Evolutionary conservation across 23 tunicate genomes (phyloP).

Genomic region (Corella eumyota): DNA sequence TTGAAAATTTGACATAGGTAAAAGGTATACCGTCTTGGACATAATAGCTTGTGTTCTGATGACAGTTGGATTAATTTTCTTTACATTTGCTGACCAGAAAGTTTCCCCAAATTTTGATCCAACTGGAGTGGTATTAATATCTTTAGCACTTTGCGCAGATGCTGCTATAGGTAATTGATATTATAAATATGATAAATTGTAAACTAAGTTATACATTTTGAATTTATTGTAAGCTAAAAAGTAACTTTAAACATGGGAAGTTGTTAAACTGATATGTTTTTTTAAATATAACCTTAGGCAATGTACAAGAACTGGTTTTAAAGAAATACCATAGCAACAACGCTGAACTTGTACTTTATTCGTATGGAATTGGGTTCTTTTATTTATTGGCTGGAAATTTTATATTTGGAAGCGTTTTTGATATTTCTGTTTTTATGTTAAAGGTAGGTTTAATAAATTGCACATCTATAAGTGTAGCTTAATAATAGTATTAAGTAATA

Average conservation of each 20-base stretch:
- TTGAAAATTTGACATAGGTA: conserved; percentile 18
- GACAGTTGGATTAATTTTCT: conserved; percentile 55
- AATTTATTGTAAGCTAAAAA: too few relatives aligned
- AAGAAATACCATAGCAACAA: conserved; percentile 30
- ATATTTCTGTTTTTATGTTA: conserved; percentile 12
- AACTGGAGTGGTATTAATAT: conserved; percentile 54
- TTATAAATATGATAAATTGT: too few relatives aligned
- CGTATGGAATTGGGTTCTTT: conserved; percentile 59
- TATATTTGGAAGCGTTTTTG: conserved; percentile 9
- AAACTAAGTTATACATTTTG: too few relatives aligned
- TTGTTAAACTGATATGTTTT: too few relatives aligned
- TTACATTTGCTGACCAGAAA: conserved; percentile 55
- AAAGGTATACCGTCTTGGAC: conserved; percentile 36
- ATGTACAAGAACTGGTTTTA: conserved; percentile 53
- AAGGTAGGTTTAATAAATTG: conserved; percentile 15
- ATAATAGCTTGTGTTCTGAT: conserved; percentile 30
- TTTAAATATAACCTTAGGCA: conserved; percentile 16
- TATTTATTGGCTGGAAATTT: conserved; percentile 32
- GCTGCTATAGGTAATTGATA: conserved; percentile 52
- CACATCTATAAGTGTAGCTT: too few relatives aligned
- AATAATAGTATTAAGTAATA: too few relatives aligned
- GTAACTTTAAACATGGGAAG: too few relatives aligned
- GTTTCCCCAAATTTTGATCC: conserved; percentile 71
- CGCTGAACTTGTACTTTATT: conserved; percentile 63
- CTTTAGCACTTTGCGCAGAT: conserved; percentile 63